Evolutionary conservation across 2,113 vertebrate genomes (phyloP), one percentile per base, ranked within the genome.

Genomic region (Stigmatopora nigra): DNA sequence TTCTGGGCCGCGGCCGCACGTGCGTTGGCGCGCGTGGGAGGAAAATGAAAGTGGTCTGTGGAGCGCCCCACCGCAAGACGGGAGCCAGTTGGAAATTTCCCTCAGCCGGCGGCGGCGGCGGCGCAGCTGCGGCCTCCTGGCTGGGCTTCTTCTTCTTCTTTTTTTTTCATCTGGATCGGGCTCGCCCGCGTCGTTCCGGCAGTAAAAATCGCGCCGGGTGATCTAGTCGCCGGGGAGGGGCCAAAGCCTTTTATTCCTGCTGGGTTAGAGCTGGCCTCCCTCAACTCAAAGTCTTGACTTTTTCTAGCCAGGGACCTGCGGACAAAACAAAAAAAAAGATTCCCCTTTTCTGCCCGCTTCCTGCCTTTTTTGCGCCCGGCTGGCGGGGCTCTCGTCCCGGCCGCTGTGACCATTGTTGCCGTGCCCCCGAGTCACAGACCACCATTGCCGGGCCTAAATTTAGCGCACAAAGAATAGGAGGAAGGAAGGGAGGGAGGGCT

Each of bases 401-500:
- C n/a, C n/a, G n/a, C n/a, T n/a, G 31, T 46, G 4, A 56, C 72
- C 70, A 31, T 31, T 31, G 25, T 31, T 3, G 56, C 41, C 36
- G 51, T 61, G 73, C 64, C 76, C 80, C 80, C 64, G 66, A 71
- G 82, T 76, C 86, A 81, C 84, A 86, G 84, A 78, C 81, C 52
- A 65, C 65, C 73, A 82, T 89, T 88, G 78, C 80, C 76, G 48
- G 0, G 20, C 68, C 87, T 89, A 91, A 88, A 91, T 85, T 85
- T 89, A 89, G 86, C 77, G 17, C 11, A 38, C 44, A 72, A 90
- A 90, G 88, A 91, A 90, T 90, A 71, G 84, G 79, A 89, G 89
- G 89, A 90, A 90, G 88, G 87, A 88, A 88, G 87, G 82, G 84
- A 90, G 88, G 87, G 88, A 88, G 87, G 82, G 84, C 75, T 81